Evolutionary conservation across 1,140 invertebrate genomes (phyloP), one percentile per base, ranked within the genome.

Genomic region (Drosophila sp.): DNA sequence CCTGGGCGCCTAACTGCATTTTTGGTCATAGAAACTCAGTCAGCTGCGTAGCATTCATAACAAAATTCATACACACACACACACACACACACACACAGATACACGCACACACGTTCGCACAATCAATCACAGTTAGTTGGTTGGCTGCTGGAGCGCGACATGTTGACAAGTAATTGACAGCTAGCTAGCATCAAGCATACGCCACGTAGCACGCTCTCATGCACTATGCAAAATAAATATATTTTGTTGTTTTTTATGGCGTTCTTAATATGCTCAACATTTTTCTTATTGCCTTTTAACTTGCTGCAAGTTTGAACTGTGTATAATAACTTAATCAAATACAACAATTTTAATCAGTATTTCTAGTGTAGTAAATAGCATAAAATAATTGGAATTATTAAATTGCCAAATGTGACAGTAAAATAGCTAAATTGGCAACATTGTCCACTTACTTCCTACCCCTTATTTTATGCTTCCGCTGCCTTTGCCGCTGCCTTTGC

Each of bases 141-240:
- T 14, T 57, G 48, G 56, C 57, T 69, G 65, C 65, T 73, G 65
- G 57, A 73, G 72, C 72, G 72, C 65, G 66, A 70, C 65, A 70
- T 74, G 72, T 74, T 70, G 66, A 74, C 72, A 74, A 74, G 72
- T 74, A 74, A 74, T 70, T 74, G 72, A 66, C 72, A 74, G 72
- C 34, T 45, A 45, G 58, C 34, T 34, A 48, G 43, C 65, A 73
- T 54, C 57, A 43, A 54, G 41, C 72, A 66, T 43, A 70, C 43
- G 64, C 29, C 40, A 64, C 58, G 51, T 59, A 41, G 62, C 41
- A 70, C 45, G 57, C 61, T 62, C 73, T 63, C 51, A 81, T 81
- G 66, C 80, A 83, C 65, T 69, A 69, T 84, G 81, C 78, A 86
- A 70, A 78, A n/a, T n/a, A n/a, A n/a, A n/a, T n/a, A n/a, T n/a